Base-by-base conservation (phyloP, 2,888 invertebrate species). In the Ectobius pallidus region DNA sequence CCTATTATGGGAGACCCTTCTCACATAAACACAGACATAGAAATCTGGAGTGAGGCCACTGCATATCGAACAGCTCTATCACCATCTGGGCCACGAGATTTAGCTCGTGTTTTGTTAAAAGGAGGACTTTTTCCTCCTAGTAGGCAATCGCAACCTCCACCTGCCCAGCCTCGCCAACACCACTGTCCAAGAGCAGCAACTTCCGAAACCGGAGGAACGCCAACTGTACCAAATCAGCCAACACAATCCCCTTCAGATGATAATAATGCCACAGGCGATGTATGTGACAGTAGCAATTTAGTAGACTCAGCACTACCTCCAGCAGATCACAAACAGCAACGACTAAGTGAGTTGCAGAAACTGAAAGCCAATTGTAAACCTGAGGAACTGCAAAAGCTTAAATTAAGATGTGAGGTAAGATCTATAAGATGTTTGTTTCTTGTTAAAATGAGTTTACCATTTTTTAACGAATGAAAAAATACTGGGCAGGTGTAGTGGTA, bases 41-140 rank as follows among this genome's bases (percentile, higher is more conserved):
- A 94, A 85, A 90, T 94, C 75, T 94, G 94, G 94, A 89, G 92
- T 78, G 93, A 93, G 81, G 87, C 89, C 68, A 89, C 92, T 73
- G 87, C 90, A n/a, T 88, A 89, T 77, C 85, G 88, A 72, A 89
- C 88, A 78, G 90, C 90, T 20, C 80, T 90, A 55, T 86, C 87
- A 1, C 76, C 75, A 16, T 77, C 79, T 6, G 86, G 86, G 14
- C 81, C 85, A 0, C 82, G 87, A 25, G 86, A 87, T 75, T 81
- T 87, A 68, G 87, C 86, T 22, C 81, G 85, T 3, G 85, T 87
- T 68, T 79, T 84, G 11, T 32, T 74, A 22, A 68, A 68, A 27
- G 75, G 74, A 25, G 55, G 71, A n/a, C 32, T 73, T 7, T 61
- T 73, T 30, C 72, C 74, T 44, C 62, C 68, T 39, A 39, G 67